These are phyloP conservation scores for Rapana venosa DNA, from an alignment of 2,888 invertebrate species.

Conservation along the genomic window DNA sequence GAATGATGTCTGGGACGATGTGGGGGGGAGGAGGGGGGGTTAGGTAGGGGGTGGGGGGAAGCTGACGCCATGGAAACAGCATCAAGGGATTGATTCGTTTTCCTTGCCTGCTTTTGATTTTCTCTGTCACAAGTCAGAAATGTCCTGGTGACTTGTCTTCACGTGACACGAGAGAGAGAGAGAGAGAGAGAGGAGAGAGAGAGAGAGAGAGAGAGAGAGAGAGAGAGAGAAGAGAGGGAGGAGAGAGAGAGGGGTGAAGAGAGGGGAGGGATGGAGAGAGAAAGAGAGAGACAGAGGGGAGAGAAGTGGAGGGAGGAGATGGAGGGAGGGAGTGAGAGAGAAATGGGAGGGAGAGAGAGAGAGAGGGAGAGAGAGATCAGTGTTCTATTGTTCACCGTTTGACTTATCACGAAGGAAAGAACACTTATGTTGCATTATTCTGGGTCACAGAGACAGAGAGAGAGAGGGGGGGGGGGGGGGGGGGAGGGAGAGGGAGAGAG, in stretches of 20 bases:
- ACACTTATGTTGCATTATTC: background rate
- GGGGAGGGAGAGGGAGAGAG: background rate
- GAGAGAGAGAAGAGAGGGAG: background rate
- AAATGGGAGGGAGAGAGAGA: background rate
- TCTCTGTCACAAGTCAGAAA: too few species aligned
- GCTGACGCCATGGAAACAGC: too few species aligned
- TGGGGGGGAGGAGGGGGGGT: too few species aligned
- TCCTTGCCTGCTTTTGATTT: too few species aligned
- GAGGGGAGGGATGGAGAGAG: background rate
- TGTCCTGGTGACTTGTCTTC: too few species aligned
- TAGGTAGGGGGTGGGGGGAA: too few species aligned
- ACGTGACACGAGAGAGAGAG: background rate
- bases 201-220: background rate
- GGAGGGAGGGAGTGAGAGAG: background rate
- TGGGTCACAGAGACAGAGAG: background rate
- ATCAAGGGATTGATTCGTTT: too few species aligned
- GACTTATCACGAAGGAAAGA: too few species aligned
- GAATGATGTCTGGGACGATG: too few species aligned
- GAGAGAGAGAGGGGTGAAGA: background rate
- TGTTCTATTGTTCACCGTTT: too few species aligned
- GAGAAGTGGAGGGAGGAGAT: background rate
- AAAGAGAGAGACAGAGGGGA: background rate
- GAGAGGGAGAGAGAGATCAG: background rate
- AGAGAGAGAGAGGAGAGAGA: background rate
- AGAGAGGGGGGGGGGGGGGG: background rate